A percentile compares a stretch with the other conserved stretches of the same genome.
Conservation (phyloP, 2,113 vertebrate species). For the Argyrosomus japonicus region DNA sequence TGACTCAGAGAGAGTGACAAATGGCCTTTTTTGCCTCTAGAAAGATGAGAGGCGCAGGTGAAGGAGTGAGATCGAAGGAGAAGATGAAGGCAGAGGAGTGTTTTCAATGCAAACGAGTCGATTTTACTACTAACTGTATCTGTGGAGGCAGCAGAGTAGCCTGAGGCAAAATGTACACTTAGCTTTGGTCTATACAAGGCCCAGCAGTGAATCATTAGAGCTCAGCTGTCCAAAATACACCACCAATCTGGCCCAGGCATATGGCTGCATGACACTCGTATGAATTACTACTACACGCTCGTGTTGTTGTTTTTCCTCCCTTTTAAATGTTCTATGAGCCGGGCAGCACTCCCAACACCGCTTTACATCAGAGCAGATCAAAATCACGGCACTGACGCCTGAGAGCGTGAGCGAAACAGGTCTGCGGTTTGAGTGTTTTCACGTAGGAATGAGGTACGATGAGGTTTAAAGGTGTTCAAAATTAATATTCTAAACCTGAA, state of each 20-base stretch:
- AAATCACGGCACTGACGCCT: background rate
- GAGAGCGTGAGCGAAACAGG: background rate
- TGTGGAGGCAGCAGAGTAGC: slow-evolving; percentile 67
- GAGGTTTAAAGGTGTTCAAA: background rate
- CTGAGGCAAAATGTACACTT: slow-evolving; percentile 72
- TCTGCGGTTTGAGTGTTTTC: background rate
- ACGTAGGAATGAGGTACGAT: background rate
- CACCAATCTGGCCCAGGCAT: slow-evolving; percentile 76
- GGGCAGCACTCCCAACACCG: slow-evolving; percentile 25
- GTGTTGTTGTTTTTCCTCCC: slow-evolving; percentile 60
- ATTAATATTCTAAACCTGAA: too few relatives aligned
- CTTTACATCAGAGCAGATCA: slow-evolving; percentile 35
- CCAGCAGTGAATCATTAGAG: slow-evolving; percentile 79
- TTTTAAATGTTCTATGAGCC: slow-evolving; percentile 48
- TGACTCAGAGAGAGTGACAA: slow-evolving; percentile 12
- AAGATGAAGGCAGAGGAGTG: slow-evolving; percentile 10
- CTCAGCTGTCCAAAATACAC: slow-evolving; percentile 78
- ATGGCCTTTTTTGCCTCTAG: background rate
- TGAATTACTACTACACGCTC: slow-evolving; percentile 69
- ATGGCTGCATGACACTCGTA: slow-evolving; percentile 72
- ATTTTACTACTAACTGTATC: slow-evolving; percentile 61
- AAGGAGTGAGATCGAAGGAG: background rate
- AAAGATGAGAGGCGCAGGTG: slow-evolving; percentile 38
- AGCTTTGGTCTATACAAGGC: slow-evolving; percentile 68
- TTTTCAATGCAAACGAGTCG: slow-evolving; percentile 44